phyloP scores from a whole-genome alignment of 2,797 vertebrate genomes.

The Intellagama lesueurii region DNA sequence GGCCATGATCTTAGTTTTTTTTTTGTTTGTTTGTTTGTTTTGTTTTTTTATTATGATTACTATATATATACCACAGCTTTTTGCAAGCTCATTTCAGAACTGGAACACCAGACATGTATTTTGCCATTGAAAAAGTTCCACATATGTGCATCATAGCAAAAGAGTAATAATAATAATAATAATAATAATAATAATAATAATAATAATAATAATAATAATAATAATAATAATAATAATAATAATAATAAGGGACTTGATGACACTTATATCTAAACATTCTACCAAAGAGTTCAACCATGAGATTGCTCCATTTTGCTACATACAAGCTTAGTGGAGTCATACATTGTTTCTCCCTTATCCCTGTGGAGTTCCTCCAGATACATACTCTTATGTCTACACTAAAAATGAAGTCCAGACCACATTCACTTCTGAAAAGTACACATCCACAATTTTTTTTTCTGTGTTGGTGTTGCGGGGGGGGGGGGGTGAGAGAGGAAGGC shows the following conservation, averaged over 20 bases:
- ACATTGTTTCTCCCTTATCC: neutral
- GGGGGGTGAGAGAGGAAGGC: neutral
- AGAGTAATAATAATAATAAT: neutral
- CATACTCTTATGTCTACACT: neutral
- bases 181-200: too few species aligned
- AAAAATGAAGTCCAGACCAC: neutral
- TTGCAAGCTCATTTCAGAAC: neutral
- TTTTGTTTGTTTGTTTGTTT: too few species aligned
- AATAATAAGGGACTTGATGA: neutral
- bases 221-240: neutral
- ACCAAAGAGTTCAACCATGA: neutral
- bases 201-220: too few species aligned
- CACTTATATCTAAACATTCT: neutral
- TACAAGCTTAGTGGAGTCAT: neutral
- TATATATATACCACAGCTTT: too few species aligned
- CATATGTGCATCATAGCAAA: neutral
- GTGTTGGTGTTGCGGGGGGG: neutral
- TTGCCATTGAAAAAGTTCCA: neutral
- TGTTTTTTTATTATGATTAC: neutral
- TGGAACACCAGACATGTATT: neutral
- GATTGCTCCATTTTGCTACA: neutral
- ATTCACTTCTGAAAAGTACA: neutral
- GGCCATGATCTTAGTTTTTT: too few species aligned
- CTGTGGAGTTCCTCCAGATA: neutral
- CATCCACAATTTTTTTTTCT: neutral